Conservation (phyloP, 2,797 vertebrate genomes). For the Hyperoplus immaculatus region DNA sequence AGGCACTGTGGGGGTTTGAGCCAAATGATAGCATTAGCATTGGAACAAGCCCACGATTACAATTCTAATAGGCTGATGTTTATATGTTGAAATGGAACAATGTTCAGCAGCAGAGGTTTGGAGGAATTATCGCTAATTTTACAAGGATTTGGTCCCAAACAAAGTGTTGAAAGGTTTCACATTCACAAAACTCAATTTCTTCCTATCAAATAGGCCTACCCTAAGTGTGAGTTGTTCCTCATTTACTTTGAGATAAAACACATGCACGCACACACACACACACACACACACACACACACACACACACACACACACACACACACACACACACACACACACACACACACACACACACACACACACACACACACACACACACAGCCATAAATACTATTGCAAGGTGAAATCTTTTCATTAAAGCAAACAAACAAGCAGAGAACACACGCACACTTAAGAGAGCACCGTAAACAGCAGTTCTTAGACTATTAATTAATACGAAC, state of each 20-base stretch:
- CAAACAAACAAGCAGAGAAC: conserved; percentile 67
- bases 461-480: conserved; percentile 55
- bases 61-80: neutral
- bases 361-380: conserved; percentile 22
- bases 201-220: too few relatives aligned
- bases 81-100: neutral
- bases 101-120: neutral
- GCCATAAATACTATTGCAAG: conserved; percentile 58
- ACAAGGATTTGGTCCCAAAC: neutral
- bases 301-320: conserved; percentile 22
- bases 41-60: neutral
- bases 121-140: neutral
- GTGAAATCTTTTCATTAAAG: conserved; percentile 80
- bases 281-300: conserved; percentile 11
- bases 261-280: neutral
- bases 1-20: neutral
- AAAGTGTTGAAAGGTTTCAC: neutral
- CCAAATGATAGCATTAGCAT: neutral
- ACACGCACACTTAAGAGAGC: conserved; percentile 38
- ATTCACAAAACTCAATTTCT: neutral
- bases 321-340: conserved; percentile 12
- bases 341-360: neutral
- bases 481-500: conserved; percentile 72
- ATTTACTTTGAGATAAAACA: conserved; percentile 38
- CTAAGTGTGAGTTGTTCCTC: neutral